phyloP scores from a whole-genome alignment of 1,140 invertebrate genomes.

The Diachasma alloeum region DNA sequence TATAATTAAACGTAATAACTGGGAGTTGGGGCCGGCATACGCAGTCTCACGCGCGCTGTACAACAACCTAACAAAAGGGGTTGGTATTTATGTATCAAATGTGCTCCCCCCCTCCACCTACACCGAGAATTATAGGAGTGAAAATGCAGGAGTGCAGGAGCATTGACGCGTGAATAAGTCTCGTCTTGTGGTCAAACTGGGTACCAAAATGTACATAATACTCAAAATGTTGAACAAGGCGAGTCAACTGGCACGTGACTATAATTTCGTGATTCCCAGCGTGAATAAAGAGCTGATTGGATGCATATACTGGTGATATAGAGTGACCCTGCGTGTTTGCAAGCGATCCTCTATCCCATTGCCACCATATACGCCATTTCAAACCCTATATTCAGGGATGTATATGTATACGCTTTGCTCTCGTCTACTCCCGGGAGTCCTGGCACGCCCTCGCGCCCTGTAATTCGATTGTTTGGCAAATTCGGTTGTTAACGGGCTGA shows the following conservation, averaged over 20 bases:
- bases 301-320: constrained; percentile 26
- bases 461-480: constrained; percentile 55
- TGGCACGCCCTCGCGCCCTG: constrained; percentile 38
- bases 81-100: constrained; percentile 12
- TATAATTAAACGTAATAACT: constrained; percentile 29
- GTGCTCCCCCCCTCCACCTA: neutral
- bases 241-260: constrained; percentile 43
- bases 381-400: neutral
- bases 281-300: constrained; percentile 57
- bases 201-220: neutral
- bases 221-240: neutral
- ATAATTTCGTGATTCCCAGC: constrained; percentile 50
- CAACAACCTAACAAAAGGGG: neutral
- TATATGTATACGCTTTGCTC: neutral
- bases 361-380: neutral
- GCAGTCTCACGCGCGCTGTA: constrained; percentile 14
- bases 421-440: constrained; percentile 12
- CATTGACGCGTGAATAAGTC: constrained; percentile 26
- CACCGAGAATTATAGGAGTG: neutral
- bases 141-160: neutral
- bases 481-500: constrained; percentile 47
- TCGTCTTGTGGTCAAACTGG: constrained; percentile 24
- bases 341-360: constrained; percentile 30
- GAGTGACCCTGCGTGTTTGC: constrained; percentile 27
- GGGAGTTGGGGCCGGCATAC: neutral